Percentiles rank a stretch among this genome's conserved stretches.
Conservation (phyloP, 2,888 invertebrate species). For the Tenodera sinensis region DNA sequence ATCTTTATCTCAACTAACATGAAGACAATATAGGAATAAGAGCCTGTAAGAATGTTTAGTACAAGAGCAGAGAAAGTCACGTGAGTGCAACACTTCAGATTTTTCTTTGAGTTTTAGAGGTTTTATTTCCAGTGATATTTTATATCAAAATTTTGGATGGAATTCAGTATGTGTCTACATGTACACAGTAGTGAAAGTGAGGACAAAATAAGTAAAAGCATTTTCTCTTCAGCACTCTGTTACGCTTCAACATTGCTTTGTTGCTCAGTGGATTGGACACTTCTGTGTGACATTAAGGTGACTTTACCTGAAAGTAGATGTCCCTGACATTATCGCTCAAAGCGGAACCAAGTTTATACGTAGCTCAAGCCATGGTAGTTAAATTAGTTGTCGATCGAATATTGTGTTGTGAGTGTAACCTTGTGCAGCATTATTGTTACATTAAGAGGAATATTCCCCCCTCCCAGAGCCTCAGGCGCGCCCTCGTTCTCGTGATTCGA, state of each 20-base stretch:
- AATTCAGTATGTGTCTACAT: too few species aligned
- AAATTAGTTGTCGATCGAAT: neutral
- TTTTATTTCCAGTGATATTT: too few species aligned
- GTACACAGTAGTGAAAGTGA: too few species aligned
- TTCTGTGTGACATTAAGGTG: neutral
- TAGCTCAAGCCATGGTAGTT: neutral
- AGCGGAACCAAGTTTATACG: neutral
- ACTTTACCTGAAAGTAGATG: neutral
- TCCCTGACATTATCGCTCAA: neutral
- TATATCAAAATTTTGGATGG: too few species aligned
- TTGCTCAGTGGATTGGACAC: neutral
- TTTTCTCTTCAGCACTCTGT: neutral
- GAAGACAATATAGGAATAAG: too few species aligned
- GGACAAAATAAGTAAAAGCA: neutral
- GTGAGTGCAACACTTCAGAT: too few species aligned
- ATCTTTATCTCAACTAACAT: too few species aligned
- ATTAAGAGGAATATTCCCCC: neutral
- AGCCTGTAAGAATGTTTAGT: too few species aligned
- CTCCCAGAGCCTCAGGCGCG: neutral
- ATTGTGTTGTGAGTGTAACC: neutral
- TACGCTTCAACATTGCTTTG: too few species aligned
- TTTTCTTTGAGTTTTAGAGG: too few species aligned
- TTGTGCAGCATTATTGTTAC: neutral
- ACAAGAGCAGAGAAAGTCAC: too few species aligned
- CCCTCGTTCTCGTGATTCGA: neutral